phyloP scores from a whole-genome alignment of 2,797 vertebrate genomes.

The Oceanodroma leucorhoa region DNA sequence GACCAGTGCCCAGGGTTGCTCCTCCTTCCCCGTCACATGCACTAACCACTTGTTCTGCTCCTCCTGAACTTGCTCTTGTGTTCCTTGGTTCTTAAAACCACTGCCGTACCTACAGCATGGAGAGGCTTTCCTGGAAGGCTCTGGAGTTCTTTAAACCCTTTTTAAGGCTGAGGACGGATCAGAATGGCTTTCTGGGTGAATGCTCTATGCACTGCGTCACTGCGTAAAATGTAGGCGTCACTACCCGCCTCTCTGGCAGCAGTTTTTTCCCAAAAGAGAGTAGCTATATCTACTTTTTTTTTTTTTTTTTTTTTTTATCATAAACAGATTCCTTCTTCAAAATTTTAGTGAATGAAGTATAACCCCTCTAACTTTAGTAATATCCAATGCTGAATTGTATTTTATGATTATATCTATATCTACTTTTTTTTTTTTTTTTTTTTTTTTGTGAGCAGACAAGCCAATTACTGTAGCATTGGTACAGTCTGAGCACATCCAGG shows the following conservation, averaged over 20 bases:
- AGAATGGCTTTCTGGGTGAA: not conserved
- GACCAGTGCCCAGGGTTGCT: not conserved
- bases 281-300: fast-evolving
- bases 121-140: not conserved
- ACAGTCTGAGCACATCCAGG: not conserved
- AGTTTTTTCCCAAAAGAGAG: fast-evolving
- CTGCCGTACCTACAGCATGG: fast-evolving
- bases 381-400: conserved; percentile 13
- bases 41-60: not conserved
- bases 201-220: fast-evolving
- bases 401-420: not conserved
- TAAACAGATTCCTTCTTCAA: not conserved
- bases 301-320: not conserved
- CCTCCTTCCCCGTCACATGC: fast-evolving
- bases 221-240: not conserved
- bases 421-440: not conserved
- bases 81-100: not conserved
- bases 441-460: not conserved
- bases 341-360: conserved; percentile 32
- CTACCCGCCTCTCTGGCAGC: too few species aligned
- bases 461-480: not conserved
- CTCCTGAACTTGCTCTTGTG: not conserved
- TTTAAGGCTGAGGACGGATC: not conserved
- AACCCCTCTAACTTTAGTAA: not conserved
- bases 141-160: not conserved